Conservation (phyloP, 2,113 vertebrate species). For the Pontoporia blainvillei region DNA sequence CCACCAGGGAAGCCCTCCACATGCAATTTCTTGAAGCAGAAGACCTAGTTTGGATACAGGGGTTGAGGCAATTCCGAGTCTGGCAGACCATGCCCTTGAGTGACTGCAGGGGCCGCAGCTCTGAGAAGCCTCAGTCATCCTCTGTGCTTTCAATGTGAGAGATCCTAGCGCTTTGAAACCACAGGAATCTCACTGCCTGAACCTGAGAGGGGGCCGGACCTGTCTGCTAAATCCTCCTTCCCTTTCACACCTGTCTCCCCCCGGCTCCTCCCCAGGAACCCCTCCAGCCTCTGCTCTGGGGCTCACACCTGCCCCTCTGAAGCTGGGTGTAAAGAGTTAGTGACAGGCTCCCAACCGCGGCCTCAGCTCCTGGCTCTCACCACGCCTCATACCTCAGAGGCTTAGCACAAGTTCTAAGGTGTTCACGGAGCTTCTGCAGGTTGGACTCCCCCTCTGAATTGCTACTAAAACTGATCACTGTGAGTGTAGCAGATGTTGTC, state of each 20-base stretch:
- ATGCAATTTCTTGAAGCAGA: accelerated
- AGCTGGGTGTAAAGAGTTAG: slow-evolving; percentile 75
- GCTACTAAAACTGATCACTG: neutral
- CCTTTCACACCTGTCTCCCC: slow-evolving; percentile 61
- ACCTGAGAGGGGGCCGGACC: neutral
- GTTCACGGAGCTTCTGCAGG: slow-evolving; percentile 55
- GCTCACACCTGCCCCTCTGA: slow-evolving; percentile 54
- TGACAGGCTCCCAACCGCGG: slow-evolving; percentile 64
- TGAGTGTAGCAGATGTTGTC: neutral
- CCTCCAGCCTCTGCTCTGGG: slow-evolving; percentile 63
- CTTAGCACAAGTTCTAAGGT: slow-evolving; percentile 73
- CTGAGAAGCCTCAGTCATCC: neutral
- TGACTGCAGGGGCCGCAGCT: neutral
- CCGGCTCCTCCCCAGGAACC: neutral
- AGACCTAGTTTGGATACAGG: neutral
- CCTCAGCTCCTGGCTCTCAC: slow-evolving; percentile 48
- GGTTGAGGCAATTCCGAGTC: neutral
- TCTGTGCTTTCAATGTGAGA: neutral
- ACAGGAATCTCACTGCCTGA: slow-evolving; percentile 48
- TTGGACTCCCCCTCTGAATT: slow-evolving; percentile 32
- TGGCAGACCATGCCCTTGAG: neutral
- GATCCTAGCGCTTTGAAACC: neutral
- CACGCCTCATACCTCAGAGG: slow-evolving; percentile 78
- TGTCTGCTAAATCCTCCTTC: neutral
- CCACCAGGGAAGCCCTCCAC: neutral